Percentiles rank a stretch among this genome's conserved stretches.
Conservation (phyloP, 2,888 invertebrate species). For the Pandemis heparana region DNA sequence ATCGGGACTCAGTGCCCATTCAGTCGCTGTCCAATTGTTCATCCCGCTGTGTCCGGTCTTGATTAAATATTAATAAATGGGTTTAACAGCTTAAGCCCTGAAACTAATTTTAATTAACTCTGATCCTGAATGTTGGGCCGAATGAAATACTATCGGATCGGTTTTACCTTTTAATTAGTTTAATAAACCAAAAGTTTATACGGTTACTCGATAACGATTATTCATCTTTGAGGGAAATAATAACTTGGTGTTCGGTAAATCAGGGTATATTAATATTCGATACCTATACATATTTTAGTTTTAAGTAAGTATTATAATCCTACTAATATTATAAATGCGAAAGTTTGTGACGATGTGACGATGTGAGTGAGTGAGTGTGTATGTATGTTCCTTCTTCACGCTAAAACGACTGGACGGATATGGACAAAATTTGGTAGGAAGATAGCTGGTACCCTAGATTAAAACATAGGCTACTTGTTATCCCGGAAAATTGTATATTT, state of each 20-base stretch:
- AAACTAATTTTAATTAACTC: conserved; percentile 12
- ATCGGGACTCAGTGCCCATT: not conserved
- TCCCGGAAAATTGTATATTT: too few relatives aligned
- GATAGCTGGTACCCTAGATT: too few relatives aligned
- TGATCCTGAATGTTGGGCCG: conserved; percentile 3
- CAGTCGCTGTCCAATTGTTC: not conserved
- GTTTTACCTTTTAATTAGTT: conserved; percentile 20
- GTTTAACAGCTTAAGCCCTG: not conserved
- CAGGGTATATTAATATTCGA: not conserved
- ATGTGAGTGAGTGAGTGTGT: too few relatives aligned
- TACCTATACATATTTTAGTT: not conserved
- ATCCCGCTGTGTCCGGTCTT: not conserved
- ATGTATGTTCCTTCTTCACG: too few relatives aligned
- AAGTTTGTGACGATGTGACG: too few relatives aligned
- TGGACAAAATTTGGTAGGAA: too few relatives aligned
- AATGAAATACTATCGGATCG: conserved; percentile 14
- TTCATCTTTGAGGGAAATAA: conserved; percentile 10
- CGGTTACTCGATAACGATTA: conserved; percentile 6
- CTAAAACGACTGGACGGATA: too few relatives aligned
- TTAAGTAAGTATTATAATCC: too few relatives aligned
- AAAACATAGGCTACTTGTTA: too few relatives aligned
- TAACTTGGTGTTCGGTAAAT: not conserved
- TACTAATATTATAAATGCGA: too few relatives aligned
- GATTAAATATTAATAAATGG: conserved; percentile 4
- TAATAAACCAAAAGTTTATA: conserved; percentile 15